phyloP scores from a whole-genome alignment of 2,888 invertebrate species.

The Physocephala rufipes region DNA sequence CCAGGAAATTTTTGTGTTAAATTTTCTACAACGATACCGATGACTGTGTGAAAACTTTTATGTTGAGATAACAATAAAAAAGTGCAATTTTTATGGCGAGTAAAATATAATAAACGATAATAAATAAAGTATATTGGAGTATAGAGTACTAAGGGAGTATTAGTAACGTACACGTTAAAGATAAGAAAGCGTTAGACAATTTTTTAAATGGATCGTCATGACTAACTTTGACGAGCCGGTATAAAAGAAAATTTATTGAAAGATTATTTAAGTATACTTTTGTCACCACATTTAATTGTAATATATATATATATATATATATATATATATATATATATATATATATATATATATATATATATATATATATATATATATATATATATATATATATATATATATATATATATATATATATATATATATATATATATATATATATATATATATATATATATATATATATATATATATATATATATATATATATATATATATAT shows the following conservation, averaged over 20 bases:
- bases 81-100: neutral
- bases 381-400: slow-evolving; percentile 1
- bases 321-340: slow-evolving; percentile 1
- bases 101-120: neutral
- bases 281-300: neutral
- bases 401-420: slow-evolving; percentile 1
- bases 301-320: slow-evolving; percentile 1
- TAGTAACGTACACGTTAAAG: neutral
- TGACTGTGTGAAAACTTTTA: neutral
- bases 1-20: neutral
- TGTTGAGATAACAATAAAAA: neutral
- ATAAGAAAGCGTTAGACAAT: neutral
- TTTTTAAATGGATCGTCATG: slow-evolving; percentile 3
- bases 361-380: slow-evolving; percentile 1
- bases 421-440: slow-evolving; percentile 1
- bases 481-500: slow-evolving; percentile 1
- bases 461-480: slow-evolving; percentile 1
- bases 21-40: too few species aligned
- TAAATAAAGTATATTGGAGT: neutral
- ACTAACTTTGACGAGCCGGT: neutral
- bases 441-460: slow-evolving; percentile 1
- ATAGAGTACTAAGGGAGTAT: neutral
- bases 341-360: slow-evolving; percentile 1
- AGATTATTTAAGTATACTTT: neutral
- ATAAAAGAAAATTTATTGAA: neutral